Base-by-base conservation (phyloP, 2,797 vertebrate genomes). In the Allobates femoralis region DNA sequence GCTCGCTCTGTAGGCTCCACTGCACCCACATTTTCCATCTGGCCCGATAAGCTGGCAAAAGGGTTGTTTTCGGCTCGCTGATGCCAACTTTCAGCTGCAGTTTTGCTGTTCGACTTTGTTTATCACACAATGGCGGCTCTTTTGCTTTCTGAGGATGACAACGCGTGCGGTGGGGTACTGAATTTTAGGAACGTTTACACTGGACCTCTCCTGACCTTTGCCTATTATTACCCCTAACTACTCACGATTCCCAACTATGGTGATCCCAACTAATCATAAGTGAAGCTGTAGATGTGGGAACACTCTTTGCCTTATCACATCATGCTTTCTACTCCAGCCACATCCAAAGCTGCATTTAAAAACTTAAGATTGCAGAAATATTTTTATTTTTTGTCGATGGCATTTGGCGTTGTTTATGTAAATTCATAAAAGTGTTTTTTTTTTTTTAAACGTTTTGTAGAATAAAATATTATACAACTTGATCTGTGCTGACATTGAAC, bases 11-110 rank as follows among this genome's bases (percentile, higher is more conserved):
- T 58, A 62, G 56, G 51, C 71, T 74, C 71, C 71, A 26, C 71
- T 74, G 71, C 71, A 26, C 71, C 71, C 71, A 74, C 71, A 74
- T 74, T 74, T 74, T 74, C 71, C 41, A 74, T 74, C 71, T 74
- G 71, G 71, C 71, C 7, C 60, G 19, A 62, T 67, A 26, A n/a
- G 41, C n/a, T 74, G 71, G 71, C 71, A 37, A 3, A 15, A 41
- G 71, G 14, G 71, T 0, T 74, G n/a, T 74, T 74, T 74, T 74
- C 37, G 15, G 41, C 71, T 50, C 14, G 0, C 26, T 2, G 41
- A 16, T 26, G 71, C 23, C 41, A 74, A 50, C n/a, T 50, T 50
- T 50, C 10, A 6, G 14, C 41, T 50, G 71, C n/a, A 46, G 23
- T 50, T 50, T 46, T 74, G 3, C 41, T 74, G 3, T 74, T 41